These are phyloP conservation scores for Plusia festucae DNA, from an alignment of 2,888 invertebrate species.

Conservation along the genomic window DNA sequence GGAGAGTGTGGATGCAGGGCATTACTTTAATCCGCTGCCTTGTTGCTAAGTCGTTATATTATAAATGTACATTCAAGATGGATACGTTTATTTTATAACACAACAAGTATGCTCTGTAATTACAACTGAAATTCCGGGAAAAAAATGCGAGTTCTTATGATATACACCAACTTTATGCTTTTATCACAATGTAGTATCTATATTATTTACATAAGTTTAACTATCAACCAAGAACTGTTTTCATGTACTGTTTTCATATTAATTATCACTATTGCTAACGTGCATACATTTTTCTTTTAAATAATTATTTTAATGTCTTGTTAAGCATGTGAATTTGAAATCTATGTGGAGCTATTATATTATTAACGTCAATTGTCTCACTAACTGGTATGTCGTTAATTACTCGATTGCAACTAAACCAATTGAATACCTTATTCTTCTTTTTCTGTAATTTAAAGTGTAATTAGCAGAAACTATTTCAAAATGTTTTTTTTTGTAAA, in stretches of 20 bases:
- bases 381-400: background rate
- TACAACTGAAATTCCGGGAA: background rate
- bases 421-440: no score
- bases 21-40: background rate
- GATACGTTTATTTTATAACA: background rate
- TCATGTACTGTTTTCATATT: no score
- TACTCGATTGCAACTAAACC: background rate
- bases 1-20: no score
- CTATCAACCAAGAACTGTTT: no score
- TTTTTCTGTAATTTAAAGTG: no score
- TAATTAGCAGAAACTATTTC: no score
- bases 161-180: no score
- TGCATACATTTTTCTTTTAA: background rate
- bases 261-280: no score
- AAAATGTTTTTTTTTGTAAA: no score
- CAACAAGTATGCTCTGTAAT: slow-evolving; percentile 4
- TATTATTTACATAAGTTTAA: no score
- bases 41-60: no score
- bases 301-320: background rate
- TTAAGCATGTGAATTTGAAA: background rate
- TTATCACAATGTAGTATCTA: no score
- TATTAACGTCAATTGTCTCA: background rate
- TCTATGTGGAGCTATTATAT: background rate
- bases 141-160: background rate
- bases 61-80: background rate